phyloP scores from a whole-genome alignment of 2,113 vertebrate genomes.

The Hypomesus transpacificus region DNA sequence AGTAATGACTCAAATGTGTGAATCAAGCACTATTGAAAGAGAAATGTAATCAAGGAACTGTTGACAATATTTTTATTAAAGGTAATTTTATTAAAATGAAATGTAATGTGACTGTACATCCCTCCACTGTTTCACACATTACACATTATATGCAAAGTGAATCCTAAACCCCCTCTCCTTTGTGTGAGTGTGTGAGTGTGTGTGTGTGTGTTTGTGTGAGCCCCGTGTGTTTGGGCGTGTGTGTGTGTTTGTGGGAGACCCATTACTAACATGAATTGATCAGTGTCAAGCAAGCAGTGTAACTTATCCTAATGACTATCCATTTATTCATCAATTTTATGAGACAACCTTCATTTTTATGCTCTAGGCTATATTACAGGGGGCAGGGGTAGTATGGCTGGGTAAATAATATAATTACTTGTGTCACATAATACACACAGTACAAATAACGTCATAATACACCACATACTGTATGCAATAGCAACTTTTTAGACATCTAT shows the following conservation, averaged over 20 bases:
- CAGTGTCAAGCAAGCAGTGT: slow-evolving; percentile 42
- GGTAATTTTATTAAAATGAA: neutral
- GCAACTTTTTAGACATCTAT: too few relatives aligned
- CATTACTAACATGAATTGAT: slow-evolving; percentile 45
- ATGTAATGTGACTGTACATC: slow-evolving; percentile 11
- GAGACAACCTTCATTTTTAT: slow-evolving; percentile 35
- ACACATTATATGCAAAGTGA: too few relatives aligned
- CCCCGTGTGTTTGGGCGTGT: neutral
- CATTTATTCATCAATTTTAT: slow-evolving; percentile 47
- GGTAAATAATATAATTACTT: slow-evolving; percentile 29
- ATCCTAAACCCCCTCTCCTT: slow-evolving; percentile 14
- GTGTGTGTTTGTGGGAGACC: neutral
- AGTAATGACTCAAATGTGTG: neutral
- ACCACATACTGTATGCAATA: too few relatives aligned
- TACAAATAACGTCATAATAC: too few relatives aligned
- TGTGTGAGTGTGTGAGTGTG: neutral
- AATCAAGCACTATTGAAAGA: neutral
- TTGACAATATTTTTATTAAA: too few relatives aligned
- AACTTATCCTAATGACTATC: slow-evolving; percentile 47
- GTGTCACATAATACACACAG: neutral
- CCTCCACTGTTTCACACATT: neutral
- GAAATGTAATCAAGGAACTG: too few relatives aligned
- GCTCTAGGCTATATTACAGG: slow-evolving; percentile 38
- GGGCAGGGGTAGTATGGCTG: slow-evolving; percentile 28
- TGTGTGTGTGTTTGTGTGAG: neutral